Evolutionary conservation across 2,888 invertebrate genomes (phyloP), one percentile per base, ranked within the genome.

Genomic region (Watsonalla binaria): DNA sequence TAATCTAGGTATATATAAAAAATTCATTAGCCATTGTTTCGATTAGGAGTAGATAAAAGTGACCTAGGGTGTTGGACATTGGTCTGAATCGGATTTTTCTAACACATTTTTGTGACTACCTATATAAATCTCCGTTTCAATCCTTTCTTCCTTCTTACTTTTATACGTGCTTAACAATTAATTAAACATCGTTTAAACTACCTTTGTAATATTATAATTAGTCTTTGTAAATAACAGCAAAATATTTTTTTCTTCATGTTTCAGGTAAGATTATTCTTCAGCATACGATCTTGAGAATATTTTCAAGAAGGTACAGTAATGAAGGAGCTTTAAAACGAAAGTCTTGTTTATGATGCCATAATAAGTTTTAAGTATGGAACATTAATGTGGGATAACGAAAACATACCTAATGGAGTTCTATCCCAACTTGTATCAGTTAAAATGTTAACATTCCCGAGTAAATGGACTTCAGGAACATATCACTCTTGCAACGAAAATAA

Each of bases 191-290:
- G 2, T 24, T 24, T 24, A 24, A 24, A 1, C 24, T 4, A 24
- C 24, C 24, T 24, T 24, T 24, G 4, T 24, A 24, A 24, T 24
- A 2, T 24, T 4, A 24, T 24, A 24, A 24, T 1, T 24, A 24
- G 1, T 1, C 54, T 60, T 6, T 46, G 54, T 53, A 54, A 63
- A 63, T 62, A 61, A 57, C 60, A 57, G 60, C 49, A 49, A 47
- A 54, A 49, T 56, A 51, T 60, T 45, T 9, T 53, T n/a, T 14
- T 57, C n/a, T 49, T 60, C 54, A 64, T 9, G 62, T 76, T 74
- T 6, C 76, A 76, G 77, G 78, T 76, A 76, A 74, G 70, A 51
- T 6, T 11, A 45, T 24, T 24, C 24, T 24, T 35, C 6, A 46
- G 13, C 14, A 2, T 11, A 45, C 2, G 39, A 51, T 34, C 50